Conservation (phyloP, 2,888 invertebrate genomes). For the Willowsia nigromaculata region DNA sequence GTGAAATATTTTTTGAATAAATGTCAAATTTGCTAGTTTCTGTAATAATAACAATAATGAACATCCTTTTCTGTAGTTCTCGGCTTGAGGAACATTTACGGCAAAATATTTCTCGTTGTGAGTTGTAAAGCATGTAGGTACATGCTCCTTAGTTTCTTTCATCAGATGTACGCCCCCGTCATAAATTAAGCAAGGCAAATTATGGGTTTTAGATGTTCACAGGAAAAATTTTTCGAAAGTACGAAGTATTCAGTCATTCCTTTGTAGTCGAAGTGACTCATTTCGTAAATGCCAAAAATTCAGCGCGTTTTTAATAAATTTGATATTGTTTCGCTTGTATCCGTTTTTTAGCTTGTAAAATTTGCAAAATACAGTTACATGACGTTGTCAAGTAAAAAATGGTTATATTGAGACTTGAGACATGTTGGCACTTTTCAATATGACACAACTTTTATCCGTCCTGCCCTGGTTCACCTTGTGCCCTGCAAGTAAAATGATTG, state of each 20-base stretch:
- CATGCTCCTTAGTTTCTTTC: not conserved
- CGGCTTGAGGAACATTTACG: not conserved
- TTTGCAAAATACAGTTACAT: too few relatives aligned
- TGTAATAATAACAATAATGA: conserved; percentile 11
- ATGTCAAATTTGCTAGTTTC: conserved; percentile 36
- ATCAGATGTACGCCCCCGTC: conserved; percentile 16
- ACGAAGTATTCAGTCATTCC: not conserved
- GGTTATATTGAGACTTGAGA: too few relatives aligned
- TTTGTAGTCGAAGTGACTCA: not conserved
- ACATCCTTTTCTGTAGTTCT: conserved; percentile 15
- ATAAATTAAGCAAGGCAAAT: conserved; percentile 12
- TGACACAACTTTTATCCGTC: too few relatives aligned
- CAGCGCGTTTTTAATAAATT: not conserved
- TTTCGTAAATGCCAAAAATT: not conserved
- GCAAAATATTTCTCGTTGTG: not conserved
- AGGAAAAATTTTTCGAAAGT: not conserved
- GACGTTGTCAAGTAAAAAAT: too few relatives aligned
- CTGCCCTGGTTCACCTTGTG: too few relatives aligned
- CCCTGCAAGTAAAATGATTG: too few relatives aligned
- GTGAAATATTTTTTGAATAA: conserved; percentile 35
- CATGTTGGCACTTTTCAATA: too few relatives aligned
- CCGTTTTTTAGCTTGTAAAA: too few relatives aligned
- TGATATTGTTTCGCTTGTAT: too few relatives aligned
- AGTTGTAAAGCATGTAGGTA: not conserved
- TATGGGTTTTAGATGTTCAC: not conserved